Base-by-base conservation (phyloP, 2,888 invertebrate species). In the Glyphotaelius pellucidus region DNA sequence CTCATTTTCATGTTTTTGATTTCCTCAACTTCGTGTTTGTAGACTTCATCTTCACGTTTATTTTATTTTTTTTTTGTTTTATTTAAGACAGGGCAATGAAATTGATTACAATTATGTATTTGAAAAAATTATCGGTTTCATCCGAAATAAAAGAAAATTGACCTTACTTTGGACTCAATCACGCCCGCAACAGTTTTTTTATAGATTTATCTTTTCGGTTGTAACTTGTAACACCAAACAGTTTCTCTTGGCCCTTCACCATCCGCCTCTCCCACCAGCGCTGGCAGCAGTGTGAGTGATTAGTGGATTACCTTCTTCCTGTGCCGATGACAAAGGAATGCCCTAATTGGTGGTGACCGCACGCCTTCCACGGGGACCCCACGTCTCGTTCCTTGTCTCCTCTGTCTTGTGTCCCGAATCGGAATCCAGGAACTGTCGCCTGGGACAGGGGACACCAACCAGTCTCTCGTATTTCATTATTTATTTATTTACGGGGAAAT, bases 331-430 rank as follows among this genome's bases (percentile, higher is more conserved):
- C 83, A 83, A 83, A 83, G 83, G 83, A 83, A 83, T 83, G 83
- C 83, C 83, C 83, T 83, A 35, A 83, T 83, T 32, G 83, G 19
- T 83, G 83, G 83, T 83, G 83, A 83, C 83, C 83, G 25, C 83
- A 83, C 32, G 35, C 35, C 31, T 32, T 83, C 83, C 35, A 15
- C 7, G 32, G 35, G 83, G 83, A 83, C 31, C 83, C 83, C 83
- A 35, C 12, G 32, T 83, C 35, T 52, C 19, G 15, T 52, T 19
- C 9, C 52, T 67, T 67, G 52, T 67, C 52, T 67, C 52, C 25
- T 25, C 19, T 67, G 7, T 67, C 52, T 67, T 67, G 52, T 67
- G 52, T 67, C 52, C 52, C 52, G 52, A 67, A 25, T 67, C 52
- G 19, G 83, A 32, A 32, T 83, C 31, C 83, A 31, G 83, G 35